Conservation (phyloP, 2,113 vertebrate species). For the Parus major region DNA sequence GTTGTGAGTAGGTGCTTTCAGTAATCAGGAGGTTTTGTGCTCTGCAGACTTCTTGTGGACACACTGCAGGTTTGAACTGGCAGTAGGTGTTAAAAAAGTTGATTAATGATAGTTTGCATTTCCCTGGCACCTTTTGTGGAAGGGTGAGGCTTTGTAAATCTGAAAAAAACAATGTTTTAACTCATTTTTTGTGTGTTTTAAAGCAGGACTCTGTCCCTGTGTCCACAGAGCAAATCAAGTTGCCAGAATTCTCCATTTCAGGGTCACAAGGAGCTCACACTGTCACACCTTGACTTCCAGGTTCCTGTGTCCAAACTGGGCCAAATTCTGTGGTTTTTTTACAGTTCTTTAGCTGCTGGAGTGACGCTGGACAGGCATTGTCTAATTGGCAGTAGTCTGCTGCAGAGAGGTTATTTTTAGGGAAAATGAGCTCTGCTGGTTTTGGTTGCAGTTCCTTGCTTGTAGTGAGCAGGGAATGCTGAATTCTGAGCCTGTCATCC, state of each 20-base stretch:
- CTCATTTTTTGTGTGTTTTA: background rate
- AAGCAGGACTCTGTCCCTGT: background rate
- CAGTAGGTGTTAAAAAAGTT: background rate
- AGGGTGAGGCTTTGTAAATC: background rate
- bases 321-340: background rate
- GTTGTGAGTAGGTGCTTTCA: background rate
- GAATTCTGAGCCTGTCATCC: background rate
- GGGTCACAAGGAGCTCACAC: background rate
- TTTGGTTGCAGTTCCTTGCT: background rate
- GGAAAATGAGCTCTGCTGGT: background rate
- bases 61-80: background rate
- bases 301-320: background rate
- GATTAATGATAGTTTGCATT: background rate
- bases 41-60: background rate
- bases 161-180: background rate
- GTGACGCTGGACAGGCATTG: background rate
- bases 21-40: background rate
- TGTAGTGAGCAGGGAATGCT: background rate
- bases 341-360: background rate
- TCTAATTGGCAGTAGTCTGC: background rate
- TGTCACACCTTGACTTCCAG: background rate
- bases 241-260: background rate
- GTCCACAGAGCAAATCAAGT: background rate
- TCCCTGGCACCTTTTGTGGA: background rate
- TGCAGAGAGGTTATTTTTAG: constrained; percentile 13